Evolutionary conservation across 2,888 invertebrate genomes (phyloP), one percentile per base, ranked within the genome.

Genomic region (Pollenia angustigena): DNA sequence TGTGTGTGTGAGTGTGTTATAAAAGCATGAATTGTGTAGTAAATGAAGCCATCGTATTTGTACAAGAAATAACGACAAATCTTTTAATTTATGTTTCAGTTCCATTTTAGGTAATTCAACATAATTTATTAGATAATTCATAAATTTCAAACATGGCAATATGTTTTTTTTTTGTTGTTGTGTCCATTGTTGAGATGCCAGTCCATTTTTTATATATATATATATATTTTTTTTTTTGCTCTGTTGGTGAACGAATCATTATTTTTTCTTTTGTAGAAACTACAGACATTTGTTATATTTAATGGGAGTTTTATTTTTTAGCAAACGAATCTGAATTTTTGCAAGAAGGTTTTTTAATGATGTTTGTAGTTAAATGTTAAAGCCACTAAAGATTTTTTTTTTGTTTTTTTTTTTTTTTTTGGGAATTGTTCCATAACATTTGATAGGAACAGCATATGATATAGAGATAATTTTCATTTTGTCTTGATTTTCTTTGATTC

Each of bases 91-190:
- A 86, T 86, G 80, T 80, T 52, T 50, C 9, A 23, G 6, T 48
- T 40, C n/a, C 58, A 71, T 76, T 81, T 85, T 72, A 81, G 72
- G 81, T 86, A 81, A 81, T 81, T 68, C 78, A 85, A 68, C 32
- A 54, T 72, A 72, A 74, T 85, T 78, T 81, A 85, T 81, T 58
- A n/a, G 18, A 60, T 10, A 81, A 64, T 52, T 62, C 66, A 85
- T 81, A 82, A 86, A 82, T 86, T 86, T 64, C 6, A 12, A 71
- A 79, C 9, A 44, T 82, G 81, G 71, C 79, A 86, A 82, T 85
- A 82, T 80, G 42, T 58, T 64, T 74, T 82, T 46, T 46, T 56
- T 78, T 50, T 66, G 18, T 44, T 69, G 23, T 81, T 44, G 4
- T 69, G 23, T 52, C 16, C 42, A 54, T 40, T 76, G 66, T 66